Percentiles rank a stretch among this genome's conserved stretches.
Evolutionary conservation across 2,113 vertebrate species (phyloP).

Genomic region (Alligator sinensis): DNA sequence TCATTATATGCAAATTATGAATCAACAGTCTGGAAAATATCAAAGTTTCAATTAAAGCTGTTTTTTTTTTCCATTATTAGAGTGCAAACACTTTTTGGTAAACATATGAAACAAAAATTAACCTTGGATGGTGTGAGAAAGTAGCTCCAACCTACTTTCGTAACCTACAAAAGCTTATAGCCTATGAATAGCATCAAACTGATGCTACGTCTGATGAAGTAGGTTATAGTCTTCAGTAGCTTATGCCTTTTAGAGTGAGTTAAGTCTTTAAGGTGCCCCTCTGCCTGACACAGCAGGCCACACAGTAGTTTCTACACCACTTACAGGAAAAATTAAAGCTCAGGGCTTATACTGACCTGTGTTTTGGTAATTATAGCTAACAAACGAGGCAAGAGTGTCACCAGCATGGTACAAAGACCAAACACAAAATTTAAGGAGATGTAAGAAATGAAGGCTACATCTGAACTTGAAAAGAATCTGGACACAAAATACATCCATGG

Average conservation of each 20-base stretch:
- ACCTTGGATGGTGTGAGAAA: too few species aligned
- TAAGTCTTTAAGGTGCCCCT: too few species aligned
- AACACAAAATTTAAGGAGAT: conserved; percentile 81
- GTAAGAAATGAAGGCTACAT: conserved; percentile 79
- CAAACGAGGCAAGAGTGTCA: conserved; percentile 76
- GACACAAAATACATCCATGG: conserved; percentile 81
- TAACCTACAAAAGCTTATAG: too few species aligned
- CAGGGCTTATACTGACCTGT: conserved; percentile 64
- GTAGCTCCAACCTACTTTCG: too few species aligned
- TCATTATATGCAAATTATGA: conserved; percentile 57
- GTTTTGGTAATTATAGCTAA: conserved; percentile 73
- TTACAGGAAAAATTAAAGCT: fast-evolving
- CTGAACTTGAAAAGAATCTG: conserved; percentile 77
- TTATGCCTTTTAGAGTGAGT: too few species aligned
- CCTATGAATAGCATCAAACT: too few species aligned
- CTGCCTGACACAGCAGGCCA: too few species aligned
- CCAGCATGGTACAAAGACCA: conserved; percentile 79
- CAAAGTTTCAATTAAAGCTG: conserved; percentile 49
- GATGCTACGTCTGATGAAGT: too few species aligned
- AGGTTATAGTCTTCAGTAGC: too few species aligned
- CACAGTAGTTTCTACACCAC: too few species aligned
- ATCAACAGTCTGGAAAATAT: conserved; percentile 63
- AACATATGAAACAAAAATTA: not conserved
- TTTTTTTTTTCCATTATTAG: not conserved
- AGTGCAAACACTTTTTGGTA: not conserved